Base-by-base conservation (phyloP, 2,888 invertebrate species). In the Orthonychiurus folsomi region DNA sequence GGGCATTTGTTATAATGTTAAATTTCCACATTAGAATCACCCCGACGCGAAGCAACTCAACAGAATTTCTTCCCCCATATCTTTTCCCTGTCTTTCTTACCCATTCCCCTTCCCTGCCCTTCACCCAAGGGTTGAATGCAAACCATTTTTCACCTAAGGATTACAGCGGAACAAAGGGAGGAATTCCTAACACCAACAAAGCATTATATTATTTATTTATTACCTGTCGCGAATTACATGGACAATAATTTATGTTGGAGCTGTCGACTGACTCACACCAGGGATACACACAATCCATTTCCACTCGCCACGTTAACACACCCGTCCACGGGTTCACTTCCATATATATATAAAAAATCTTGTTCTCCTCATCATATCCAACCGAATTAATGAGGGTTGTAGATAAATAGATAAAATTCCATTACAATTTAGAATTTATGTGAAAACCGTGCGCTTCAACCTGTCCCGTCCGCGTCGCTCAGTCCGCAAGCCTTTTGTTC, bases 141-240 rank as follows among this genome's bases (percentile, higher is more conserved):
- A n/a, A 57, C 47, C 57, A 57, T 26, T 26, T 28, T n/a, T 57
- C 57, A 61, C 57, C 57, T 61, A 21, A 48, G 25, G 15, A 18
- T 50, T 2, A 9, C 3, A 18, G n/a, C 56, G 28, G 24, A n/a
- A 63, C 52, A 53, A 62, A 28, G 61, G 23, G 25, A n/a, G n/a
- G n/a, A n/a, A n/a, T 12, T 5, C 15, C 55, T 5, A 55, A 26
- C 12, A 57, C n/a, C 12, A 26, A 47, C 20, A n/a, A 26, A 21
- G 27, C 18, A 27, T 27, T 57, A 27, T 26, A 26, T 58, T 61
- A 66, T 56, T 61, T 67, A 67, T 67, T 67, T 65, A 65, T 67
- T 63, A 63, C 67, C 63, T 67, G 65, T 67, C 67, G 65, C 67
- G 62, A 67, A 67, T 67, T 60, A 25, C 59, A 57, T 28, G 56